Conservation (phyloP, 2,797 vertebrate species). For the Cryptoprocta ferox region DNA sequence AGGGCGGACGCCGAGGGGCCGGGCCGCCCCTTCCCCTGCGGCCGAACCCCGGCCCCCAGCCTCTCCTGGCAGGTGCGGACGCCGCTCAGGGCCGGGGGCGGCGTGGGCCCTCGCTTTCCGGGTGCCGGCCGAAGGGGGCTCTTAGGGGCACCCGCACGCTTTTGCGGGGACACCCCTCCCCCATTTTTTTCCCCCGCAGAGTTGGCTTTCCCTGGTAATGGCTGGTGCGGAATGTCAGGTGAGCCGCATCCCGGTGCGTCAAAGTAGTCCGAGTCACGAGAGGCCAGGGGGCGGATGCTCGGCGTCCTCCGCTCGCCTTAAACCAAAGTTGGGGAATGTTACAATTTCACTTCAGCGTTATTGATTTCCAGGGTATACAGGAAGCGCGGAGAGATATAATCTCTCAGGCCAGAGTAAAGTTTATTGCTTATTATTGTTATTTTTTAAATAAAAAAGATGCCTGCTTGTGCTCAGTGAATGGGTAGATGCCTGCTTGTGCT, state of each 20-base stretch:
- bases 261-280: conserved; percentile 57
- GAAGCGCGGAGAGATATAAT: not conserved
- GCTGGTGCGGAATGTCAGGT: conserved; percentile 54
- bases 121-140: not conserved
- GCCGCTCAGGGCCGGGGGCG: not conserved
- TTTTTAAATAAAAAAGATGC: not conserved
- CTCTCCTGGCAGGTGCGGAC: conserved; percentile 57
- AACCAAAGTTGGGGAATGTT: conserved; percentile 49
- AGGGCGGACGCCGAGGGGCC: not conserved
- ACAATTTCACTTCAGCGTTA: not conserved
- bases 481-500: not conserved
- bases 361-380: not conserved
- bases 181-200: not conserved
- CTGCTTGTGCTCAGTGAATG: not conserved
- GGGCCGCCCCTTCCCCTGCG: not conserved
- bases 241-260: conserved; percentile 76
- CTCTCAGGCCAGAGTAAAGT: conserved; percentile 43
- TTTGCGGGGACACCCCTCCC: not conserved
- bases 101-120: not conserved
- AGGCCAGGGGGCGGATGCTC: conserved; percentile 54
- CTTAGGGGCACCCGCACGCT: not conserved
- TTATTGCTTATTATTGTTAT: not conserved
- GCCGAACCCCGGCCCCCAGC: not conserved
- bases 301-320: not conserved
- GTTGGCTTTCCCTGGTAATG: not conserved